Conservation (phyloP, 2,888 invertebrate genomes). For the Pecten maximus region DNA sequence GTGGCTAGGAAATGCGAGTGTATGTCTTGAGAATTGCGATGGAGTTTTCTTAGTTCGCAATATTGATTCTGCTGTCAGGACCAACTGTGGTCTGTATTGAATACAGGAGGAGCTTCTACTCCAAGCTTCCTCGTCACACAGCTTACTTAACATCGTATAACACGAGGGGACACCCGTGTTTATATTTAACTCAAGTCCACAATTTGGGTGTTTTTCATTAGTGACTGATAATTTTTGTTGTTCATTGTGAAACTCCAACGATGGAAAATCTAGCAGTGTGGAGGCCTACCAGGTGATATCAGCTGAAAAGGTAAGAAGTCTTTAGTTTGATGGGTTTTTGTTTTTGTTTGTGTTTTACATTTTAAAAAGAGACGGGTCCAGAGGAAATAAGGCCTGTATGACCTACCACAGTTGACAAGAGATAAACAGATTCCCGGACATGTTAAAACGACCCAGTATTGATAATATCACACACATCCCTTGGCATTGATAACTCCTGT, state of each 20-base stretch:
- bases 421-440: no score
- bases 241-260: not conserved
- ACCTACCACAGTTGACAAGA: no score
- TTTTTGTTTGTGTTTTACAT: not conserved
- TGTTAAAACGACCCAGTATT: no score
- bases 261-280: not conserved
- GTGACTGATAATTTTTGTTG: not conserved
- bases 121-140: not conserved
- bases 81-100: slow-evolving; percentile 15
- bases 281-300: not conserved
- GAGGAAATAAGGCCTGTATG: not conserved
- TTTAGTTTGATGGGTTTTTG: not conserved
- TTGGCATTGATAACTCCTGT: no score
- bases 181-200: not conserved
- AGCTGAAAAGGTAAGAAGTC: not conserved
- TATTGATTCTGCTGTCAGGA: slow-evolving; percentile 19
- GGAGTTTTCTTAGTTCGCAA: slow-evolving; percentile 33
- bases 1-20: slow-evolving; percentile 9
- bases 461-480: no score
- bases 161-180: slow-evolving; percentile 23
- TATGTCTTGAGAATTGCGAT: slow-evolving; percentile 32
- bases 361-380: not conserved
- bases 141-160: slow-evolving; percentile 11
- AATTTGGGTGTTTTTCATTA: not conserved
- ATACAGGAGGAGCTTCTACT: not conserved